Percentiles rank a stretch among this genome's conserved stretches.
Evolutionary conservation across 2,888 invertebrate genomes (phyloP).

Genomic region (Tillus elongatus): DNA sequence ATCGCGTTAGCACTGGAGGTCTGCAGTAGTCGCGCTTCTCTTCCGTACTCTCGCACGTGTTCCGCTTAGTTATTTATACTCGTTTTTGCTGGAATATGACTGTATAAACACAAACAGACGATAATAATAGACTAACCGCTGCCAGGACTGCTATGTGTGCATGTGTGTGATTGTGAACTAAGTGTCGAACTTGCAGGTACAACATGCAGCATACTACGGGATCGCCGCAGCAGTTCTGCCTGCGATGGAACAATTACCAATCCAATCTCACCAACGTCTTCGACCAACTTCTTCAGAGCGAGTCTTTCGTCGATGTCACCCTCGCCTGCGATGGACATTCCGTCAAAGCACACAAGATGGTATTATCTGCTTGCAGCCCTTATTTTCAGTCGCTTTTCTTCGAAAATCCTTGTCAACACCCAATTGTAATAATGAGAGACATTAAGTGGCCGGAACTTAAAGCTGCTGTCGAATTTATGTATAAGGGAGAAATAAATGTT

Average conservation of each 20-base stretch:
- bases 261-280: slow-evolving; percentile 80
- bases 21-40: too few species aligned
- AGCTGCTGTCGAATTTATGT: slow-evolving; percentile 91
- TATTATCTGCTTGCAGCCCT: slow-evolving; percentile 85
- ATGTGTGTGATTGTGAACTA: slow-evolving; percentile 20
- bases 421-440: slow-evolving; percentile 87
- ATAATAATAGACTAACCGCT: too few species aligned
- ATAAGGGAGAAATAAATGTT: slow-evolving; percentile 92
- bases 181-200: slow-evolving; percentile 33
- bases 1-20: slow-evolving; percentile 22
- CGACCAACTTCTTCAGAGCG: slow-evolving; percentile 80
- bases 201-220: slow-evolving; percentile 45
- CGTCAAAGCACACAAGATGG: slow-evolving; percentile 89
- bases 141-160: slow-evolving; percentile 29
- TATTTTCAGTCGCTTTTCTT: slow-evolving; percentile 85
- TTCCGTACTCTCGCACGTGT: too few species aligned
- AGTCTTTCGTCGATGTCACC: slow-evolving; percentile 86
- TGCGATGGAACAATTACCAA: slow-evolving; percentile 91
- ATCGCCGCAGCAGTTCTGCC: slow-evolving; percentile 76
- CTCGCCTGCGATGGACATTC: slow-evolving; percentile 85
- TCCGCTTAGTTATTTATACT: too few species aligned
- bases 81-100: too few species aligned
- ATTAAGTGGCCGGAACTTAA: slow-evolving; percentile 83
- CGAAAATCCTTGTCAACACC: slow-evolving; percentile 89
- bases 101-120: too few species aligned